Percentiles rank a stretch among this genome's conserved stretches.
phyloP scores from a whole-genome alignment of 2,113 vertebrate species.

The Aegithalos caudatus region DNA sequence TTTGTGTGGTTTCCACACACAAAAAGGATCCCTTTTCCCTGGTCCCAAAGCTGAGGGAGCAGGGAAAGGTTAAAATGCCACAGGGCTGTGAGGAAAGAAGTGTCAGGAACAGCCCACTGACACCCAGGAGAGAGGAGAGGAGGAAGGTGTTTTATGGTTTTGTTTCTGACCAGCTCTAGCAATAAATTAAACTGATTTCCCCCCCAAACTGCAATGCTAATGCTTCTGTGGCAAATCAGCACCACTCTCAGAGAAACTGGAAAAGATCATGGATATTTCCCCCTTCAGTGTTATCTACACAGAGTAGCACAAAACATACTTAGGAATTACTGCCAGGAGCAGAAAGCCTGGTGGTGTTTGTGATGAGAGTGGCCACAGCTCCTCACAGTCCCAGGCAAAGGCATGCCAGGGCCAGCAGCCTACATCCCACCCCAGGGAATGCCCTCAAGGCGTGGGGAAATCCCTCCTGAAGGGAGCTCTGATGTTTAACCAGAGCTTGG shows the following conservation, averaged over 20 bases:
- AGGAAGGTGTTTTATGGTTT: neutral
- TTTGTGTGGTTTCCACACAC: neutral
- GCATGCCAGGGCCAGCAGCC: neutral
- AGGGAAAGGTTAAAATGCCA: neutral
- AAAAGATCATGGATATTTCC: neutral
- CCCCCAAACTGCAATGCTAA: neutral
- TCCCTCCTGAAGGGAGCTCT: neutral
- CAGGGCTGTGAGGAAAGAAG: neutral
- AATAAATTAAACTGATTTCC: neutral
- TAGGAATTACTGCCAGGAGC: neutral
- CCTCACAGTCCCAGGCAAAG: rapidly evolving
- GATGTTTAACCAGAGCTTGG: neutral
- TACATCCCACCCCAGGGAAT: rapidly evolving
- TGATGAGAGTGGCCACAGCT: neutral
- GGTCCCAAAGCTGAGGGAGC: rapidly evolving
- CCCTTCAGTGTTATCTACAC: neutral
- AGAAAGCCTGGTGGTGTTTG: neutral
- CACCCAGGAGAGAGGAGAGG: neutral
- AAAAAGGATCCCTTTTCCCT: neutral
- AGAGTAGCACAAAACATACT: rapidly evolving
- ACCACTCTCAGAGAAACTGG: neutral
- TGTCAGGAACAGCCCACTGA: neutral
- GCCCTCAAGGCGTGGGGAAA: neutral
- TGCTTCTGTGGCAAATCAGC: neutral
- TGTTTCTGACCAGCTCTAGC: neutral